These are phyloP conservation scores for Galbula dea DNA, from an alignment of 2,113 vertebrate genomes.

Conservation along the genomic window DNA sequence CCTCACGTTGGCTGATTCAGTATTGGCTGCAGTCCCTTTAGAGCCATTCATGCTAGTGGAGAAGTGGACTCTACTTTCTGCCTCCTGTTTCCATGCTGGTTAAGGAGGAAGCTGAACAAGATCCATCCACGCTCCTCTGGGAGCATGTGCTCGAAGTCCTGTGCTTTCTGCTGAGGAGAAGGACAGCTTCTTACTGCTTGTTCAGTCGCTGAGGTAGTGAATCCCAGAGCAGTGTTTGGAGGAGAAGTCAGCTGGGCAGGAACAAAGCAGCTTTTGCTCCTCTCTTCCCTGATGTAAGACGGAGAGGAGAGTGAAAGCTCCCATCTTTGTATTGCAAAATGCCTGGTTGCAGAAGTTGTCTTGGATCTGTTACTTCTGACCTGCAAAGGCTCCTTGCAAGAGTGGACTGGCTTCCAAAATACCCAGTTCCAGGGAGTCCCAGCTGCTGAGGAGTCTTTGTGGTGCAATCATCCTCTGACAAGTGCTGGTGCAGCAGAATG, in stretches of 20 bases:
- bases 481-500: background rate
- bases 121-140: background rate
- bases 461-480: background rate
- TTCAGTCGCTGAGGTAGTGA: background rate
- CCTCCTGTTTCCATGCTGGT: background rate
- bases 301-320: background rate
- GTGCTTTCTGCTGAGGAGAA: background rate
- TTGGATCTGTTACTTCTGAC: background rate
- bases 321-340: background rate
- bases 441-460: background rate
- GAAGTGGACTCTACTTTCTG: background rate
- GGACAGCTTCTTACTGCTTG: background rate
- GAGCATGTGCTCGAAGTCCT: rapidly evolving
- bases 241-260: background rate
- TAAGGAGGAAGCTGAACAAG: background rate
- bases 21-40: rapidly evolving
- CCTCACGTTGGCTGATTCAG: background rate
- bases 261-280: background rate
- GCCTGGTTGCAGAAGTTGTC: background rate
- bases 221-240: background rate
- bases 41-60: background rate
- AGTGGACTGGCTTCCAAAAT: background rate
- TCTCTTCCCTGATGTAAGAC: background rate
- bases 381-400: background rate
- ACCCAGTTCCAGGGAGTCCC: rapidly evolving